Evolutionary conservation across 2,888 invertebrate genomes (phyloP), one percentile per base, ranked within the genome.

Genomic region (Nemotelus nigrinus): DNA sequence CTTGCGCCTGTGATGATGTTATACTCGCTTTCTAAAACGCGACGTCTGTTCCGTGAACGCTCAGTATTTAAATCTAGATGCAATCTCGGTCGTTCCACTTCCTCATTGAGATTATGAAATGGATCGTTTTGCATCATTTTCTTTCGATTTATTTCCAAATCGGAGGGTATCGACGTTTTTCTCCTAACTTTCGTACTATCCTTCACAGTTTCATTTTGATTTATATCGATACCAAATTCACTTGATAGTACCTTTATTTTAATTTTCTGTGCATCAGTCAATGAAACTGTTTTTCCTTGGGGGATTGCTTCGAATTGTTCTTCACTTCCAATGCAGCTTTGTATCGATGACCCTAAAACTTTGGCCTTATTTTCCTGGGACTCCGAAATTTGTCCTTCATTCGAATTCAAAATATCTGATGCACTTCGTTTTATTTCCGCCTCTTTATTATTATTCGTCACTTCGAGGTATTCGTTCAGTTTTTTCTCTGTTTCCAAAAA

Each of bases 261-360:
- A 82, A 92, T 93, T 71, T 87, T 84, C 80, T 91, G 86, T 0
- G 92, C 91, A 77, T 91, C 90, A 10, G 89, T 90, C 78, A 91
- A 88, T 1, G 60, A 25, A 10, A 39, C 6, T 39, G 57, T 41
- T 44, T 48, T 48, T 64, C 41, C 50, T 45, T 2, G 39, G 41
- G 39, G 8, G 6, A 3, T 57, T 5, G 53, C 4, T 2, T 10
- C 2, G 7, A 3, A 48, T 3, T 6, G 25, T 5, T 43, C 2
- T 1, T 47, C 44, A 39, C 25, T 45, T 43, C 39, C n/a, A 39
- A 64, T 44, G 10, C 8, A 64, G 41, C 41, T 45, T 45, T 58
- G 3, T 39, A 53, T 39, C n/a, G 53, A n/a, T 8, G 79, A 80
- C 1, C 82, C 80, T 45, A 83, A 79, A n/a, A 82, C 79, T 77